Evolutionary conservation across 2,888 invertebrate species (phyloP).

Genomic region (Hypomecis atomaria): DNA sequence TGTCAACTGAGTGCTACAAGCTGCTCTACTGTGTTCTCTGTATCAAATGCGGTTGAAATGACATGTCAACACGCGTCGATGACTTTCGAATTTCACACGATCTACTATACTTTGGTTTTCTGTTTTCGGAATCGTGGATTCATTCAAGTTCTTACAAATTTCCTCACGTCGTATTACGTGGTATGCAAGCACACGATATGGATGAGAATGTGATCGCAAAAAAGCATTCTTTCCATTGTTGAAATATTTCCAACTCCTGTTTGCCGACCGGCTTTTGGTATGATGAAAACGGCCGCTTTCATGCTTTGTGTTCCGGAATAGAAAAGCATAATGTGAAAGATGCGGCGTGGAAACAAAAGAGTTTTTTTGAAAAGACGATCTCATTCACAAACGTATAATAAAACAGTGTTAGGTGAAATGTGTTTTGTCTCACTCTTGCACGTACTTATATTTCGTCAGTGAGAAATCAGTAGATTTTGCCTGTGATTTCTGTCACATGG

Average conservation of each 20-base stretch:
- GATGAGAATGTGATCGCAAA: slow-evolving; percentile 23
- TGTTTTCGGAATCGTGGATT: slow-evolving; percentile 1
- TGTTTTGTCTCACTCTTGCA: too few relatives aligned
- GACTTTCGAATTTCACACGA: too few relatives aligned
- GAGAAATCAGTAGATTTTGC: too few relatives aligned
- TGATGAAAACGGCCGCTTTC: slow-evolving; percentile 34
- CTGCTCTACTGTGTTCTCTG: too few relatives aligned
- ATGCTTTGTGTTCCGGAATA: slow-evolving; percentile 15
- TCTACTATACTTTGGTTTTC: too few relatives aligned
- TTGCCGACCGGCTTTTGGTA: slow-evolving; percentile 29
- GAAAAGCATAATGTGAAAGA: slow-evolving; percentile 20
- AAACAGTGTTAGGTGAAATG: too few relatives aligned
- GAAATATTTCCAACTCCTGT: slow-evolving; percentile 34
- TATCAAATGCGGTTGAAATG: too few relatives aligned
- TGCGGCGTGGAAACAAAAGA: slow-evolving; percentile 12
- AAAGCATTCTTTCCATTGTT: slow-evolving; percentile 25
- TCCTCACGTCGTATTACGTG: slow-evolving; percentile 36
- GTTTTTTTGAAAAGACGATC: background rate
- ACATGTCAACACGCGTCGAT: too few relatives aligned
- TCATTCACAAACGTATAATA: too few relatives aligned
- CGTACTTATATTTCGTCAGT: too few relatives aligned
- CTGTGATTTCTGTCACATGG: too few relatives aligned
- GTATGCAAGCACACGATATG: slow-evolving; percentile 13
- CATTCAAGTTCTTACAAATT: slow-evolving; percentile 44
- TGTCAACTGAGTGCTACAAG: too few relatives aligned